Evolutionary conservation across 2,797 vertebrate species (phyloP).

Genomic region (Lindbergichthys nudifrons): DNA sequence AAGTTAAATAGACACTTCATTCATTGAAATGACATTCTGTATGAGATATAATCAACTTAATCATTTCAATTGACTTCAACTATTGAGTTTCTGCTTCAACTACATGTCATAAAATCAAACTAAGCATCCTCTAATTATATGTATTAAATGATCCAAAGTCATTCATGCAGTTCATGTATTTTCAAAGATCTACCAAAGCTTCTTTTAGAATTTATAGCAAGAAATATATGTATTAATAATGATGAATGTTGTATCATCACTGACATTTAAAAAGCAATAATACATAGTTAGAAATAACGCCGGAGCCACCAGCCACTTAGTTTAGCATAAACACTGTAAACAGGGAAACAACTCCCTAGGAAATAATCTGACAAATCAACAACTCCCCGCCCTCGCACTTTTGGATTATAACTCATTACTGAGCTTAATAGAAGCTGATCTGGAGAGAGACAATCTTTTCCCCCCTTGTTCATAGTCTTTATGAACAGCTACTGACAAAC

Average conservation of each 20-base stretch:
- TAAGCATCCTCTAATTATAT: neutral
- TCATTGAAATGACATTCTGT: constrained; percentile 18
- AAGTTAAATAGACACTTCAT: constrained; percentile 28
- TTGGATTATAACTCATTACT: neutral
- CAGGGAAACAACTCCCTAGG: neutral
- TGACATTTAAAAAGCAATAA: no score
- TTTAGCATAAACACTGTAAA: neutral
- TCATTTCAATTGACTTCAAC: constrained; percentile 8
- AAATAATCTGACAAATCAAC: neutral
- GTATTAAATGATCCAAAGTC: neutral
- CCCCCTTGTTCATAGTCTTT: neutral
- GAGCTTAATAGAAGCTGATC: neutral
- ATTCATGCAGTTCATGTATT: neutral
- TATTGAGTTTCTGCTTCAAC: neutral
- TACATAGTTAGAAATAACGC: neutral
- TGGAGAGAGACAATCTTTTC: no score
- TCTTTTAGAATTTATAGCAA: no score
- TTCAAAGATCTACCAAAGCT: no score
- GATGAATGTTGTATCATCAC: no score
- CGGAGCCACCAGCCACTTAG: neutral
- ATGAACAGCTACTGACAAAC: neutral
- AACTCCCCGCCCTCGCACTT: no score
- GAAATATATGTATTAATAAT: no score
- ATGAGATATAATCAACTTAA: neutral
- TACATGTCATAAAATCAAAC: neutral